Evolutionary conservation across 2,888 invertebrate species (phyloP), one percentile per base, ranked within the genome.

Genomic region (Agapostemon virescens): DNA sequence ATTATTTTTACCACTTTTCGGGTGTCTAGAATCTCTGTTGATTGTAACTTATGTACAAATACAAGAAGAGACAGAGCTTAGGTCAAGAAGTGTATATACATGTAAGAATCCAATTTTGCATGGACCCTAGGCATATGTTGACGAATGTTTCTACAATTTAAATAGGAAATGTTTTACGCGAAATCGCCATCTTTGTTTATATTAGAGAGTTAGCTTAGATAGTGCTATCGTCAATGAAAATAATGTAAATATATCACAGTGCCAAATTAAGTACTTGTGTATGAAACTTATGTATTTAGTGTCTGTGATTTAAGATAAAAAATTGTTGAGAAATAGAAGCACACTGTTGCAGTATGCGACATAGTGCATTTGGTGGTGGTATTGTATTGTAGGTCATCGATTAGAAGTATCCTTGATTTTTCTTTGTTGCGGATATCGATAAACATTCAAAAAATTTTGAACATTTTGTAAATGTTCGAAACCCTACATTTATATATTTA

Each of bases 21-120:
- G 38, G 23, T 67, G 13, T 55, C 15, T 58, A 64, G 42, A 81
- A 76, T 81, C 81, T 81, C 81, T 33, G 68, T 70, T 55, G 76
- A 40, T 72, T 69, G 66, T 69, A 73, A 69, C 58, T 71, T 74
- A 30, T 17, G 36, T 4, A 55, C 42, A 74, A 71, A 64, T 38
- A 26, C 38, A 55, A 49, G 30, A 52, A 38, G 30, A 15, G 42
- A 26, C 36, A 58, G 11, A 26, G n/a, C 15, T 11, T 67, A 58
- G 23, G 17, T 20, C 64, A 38, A 38, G 49, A 33, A 15, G 20
- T 68, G 68, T 74, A 74, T 30, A 61, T 61, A 74, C n/a, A 38
- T 67, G 26, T 74, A 68, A 61, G 40, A 68, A 38, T 45, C 36
- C 49, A 55, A 64, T 26, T 55, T 55, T 55, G 15, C 30, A 55